Evolutionary conservation across 2,797 vertebrate genomes (phyloP).

Genomic region (Gymnoscopelus braueri): DNA sequence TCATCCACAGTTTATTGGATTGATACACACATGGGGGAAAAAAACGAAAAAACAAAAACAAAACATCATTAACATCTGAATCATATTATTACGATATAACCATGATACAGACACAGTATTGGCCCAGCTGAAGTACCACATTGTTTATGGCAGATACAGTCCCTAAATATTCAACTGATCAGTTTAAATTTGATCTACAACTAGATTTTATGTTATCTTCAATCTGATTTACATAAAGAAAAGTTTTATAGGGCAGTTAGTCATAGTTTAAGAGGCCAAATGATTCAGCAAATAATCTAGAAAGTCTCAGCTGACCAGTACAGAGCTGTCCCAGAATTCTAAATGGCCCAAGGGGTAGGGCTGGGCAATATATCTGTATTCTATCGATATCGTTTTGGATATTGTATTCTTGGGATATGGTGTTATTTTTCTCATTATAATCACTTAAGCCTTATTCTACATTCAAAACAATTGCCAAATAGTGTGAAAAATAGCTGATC

Average conservation of each 20-base stretch:
- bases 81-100: no score
- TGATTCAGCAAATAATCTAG: constrained; percentile 41
- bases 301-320: constrained; percentile 43
- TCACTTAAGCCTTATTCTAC: no score
- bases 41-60: constrained; percentile 3
- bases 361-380: no score
- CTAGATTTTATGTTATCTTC: constrained; percentile 5
- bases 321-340: constrained; percentile 40
- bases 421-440: no score
- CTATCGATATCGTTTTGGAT: no score
- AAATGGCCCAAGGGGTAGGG: constrained; percentile 32
- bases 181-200: constrained; percentile 2
- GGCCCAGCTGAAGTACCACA: no score
- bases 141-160: background rate
- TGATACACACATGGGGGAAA: background rate
- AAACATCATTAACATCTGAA: background rate
- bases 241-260: no score
- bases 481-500: no score
- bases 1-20: background rate
- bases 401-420: no score
- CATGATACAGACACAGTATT: no score
- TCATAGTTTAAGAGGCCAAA: constrained; percentile 49
- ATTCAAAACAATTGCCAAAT: no score
- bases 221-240: no score
- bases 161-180: background rate